A percentile compares a stretch with the other conserved stretches of the same genome.
These are phyloP conservation scores for Cinclus cinclus DNA, from an alignment of 2,113 vertebrate species.

Conservation along the genomic window DNA sequence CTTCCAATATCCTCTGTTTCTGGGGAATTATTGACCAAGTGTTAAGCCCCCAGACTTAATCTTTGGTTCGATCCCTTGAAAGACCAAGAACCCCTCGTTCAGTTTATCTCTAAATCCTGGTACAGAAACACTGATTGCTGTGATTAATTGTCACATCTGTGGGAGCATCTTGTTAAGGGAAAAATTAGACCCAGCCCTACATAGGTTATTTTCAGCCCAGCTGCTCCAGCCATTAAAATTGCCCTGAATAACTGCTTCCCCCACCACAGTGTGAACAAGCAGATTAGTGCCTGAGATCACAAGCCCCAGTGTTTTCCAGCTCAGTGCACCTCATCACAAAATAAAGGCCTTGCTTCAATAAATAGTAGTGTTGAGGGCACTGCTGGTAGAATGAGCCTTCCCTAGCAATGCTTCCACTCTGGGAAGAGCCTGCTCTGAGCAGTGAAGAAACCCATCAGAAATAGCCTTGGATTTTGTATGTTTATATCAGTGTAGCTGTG, in stretches of 20 bases:
- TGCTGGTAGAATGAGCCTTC: constrained; percentile 21
- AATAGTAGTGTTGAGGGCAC: constrained; percentile 6
- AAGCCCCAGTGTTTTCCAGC: background rate
- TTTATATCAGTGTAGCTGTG: constrained; percentile 49
- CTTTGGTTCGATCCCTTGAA: background rate
- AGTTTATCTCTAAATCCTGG: constrained; percentile 37
- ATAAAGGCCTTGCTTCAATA: background rate
- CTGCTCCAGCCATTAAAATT: constrained; percentile 67
- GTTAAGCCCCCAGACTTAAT: constrained; percentile 15
- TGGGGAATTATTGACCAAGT: background rate
- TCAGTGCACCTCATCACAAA: background rate
- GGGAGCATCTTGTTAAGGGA: constrained; percentile 12
- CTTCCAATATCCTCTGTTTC: background rate
- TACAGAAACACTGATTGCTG: background rate
- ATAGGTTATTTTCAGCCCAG: constrained; percentile 70
- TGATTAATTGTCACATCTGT: constrained; percentile 59
- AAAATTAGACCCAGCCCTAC: constrained; percentile 26
- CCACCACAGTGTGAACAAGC: constrained; percentile 15
- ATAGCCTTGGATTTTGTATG: constrained; percentile 43
- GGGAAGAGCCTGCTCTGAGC: constrained; percentile 18
- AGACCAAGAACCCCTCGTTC: background rate
- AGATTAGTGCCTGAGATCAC: constrained; percentile 33
- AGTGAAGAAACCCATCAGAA: constrained; percentile 41
- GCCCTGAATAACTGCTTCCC: constrained; percentile 15
- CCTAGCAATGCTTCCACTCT: background rate